These are phyloP conservation scores for Ectemnius cavifrons DNA, from an alignment of 2,888 invertebrate species.

Conservation along the genomic window DNA sequence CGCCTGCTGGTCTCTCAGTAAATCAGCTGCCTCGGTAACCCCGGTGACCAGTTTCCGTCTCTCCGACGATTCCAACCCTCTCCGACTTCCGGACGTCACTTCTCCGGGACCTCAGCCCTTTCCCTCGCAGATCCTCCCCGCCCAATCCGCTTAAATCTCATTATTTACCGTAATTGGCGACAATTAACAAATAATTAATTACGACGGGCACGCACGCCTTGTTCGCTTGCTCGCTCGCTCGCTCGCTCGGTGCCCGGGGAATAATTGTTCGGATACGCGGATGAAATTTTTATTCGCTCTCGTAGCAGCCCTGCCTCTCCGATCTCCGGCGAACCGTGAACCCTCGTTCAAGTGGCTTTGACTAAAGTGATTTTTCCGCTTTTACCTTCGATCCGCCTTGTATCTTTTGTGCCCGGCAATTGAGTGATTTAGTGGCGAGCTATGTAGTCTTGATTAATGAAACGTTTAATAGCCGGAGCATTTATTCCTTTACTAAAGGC, in stretches of 20 bases:
- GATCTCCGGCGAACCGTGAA: background rate
- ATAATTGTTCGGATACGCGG: conserved; percentile 19
- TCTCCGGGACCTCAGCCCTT: conserved; percentile 25
- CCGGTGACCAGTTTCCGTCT: conserved; percentile 62
- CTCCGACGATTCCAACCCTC: conserved; percentile 43
- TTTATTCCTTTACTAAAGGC: too few species aligned
- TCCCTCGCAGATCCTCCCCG: conserved; percentile 33
- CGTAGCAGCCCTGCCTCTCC: background rate
- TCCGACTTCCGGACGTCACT: conserved; percentile 16
- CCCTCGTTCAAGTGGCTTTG: too few species aligned
- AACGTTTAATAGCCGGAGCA: too few species aligned
- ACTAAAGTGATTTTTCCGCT: too few species aligned
- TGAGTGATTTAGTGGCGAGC: too few species aligned
- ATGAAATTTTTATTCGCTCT: background rate
- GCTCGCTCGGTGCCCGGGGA: background rate
- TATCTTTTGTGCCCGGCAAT: too few species aligned
- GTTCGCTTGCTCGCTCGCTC: conserved; percentile 47
- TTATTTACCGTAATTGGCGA: conserved; percentile 74
- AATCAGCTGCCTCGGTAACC: conserved; percentile 68
- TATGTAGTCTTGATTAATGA: too few species aligned
- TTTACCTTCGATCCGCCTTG: too few species aligned
- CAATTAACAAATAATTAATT: conserved; percentile 74
- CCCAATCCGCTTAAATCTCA: conserved; percentile 55
- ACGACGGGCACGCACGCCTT: conserved; percentile 33
- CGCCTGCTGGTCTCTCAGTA: conserved; percentile 72